Evolutionary conservation across 2,888 invertebrate genomes (phyloP).

Genomic region (Parelbella ahira): DNA sequence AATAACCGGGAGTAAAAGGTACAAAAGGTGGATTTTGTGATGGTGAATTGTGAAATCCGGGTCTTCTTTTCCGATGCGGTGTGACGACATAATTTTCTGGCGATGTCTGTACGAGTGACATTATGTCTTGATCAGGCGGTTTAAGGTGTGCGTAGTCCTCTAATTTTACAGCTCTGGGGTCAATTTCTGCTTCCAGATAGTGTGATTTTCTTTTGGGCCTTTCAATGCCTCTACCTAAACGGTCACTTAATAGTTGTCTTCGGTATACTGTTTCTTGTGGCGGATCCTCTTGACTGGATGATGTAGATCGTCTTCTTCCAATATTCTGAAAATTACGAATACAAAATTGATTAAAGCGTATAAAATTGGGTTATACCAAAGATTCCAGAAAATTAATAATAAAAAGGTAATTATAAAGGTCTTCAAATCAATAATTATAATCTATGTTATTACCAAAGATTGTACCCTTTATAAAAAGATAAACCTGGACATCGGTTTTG

Average conservation of each 20-base stretch:
- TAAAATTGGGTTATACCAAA: too few species aligned
- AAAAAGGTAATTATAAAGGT: too few species aligned
- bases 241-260: constrained; percentile 81
- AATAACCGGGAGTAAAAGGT: constrained; percentile 88
- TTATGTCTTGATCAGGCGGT: constrained; percentile 85
- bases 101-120: constrained; percentile 84
- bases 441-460: too few species aligned
- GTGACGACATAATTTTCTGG: constrained; percentile 93
- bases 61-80: constrained; percentile 91
- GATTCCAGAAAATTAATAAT: constrained; percentile 3
- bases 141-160: constrained; percentile 84
- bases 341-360: too few species aligned
- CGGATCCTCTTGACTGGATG: constrained; percentile 74
- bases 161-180: constrained; percentile 82
- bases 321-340: constrained; percentile 55
- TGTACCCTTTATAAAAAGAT: too few species aligned
- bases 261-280: constrained; percentile 79
- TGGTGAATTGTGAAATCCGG: constrained; percentile 93
- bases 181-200: constrained; percentile 85
- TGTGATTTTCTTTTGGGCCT: constrained; percentile 83
- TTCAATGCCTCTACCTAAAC: constrained; percentile 82
- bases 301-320: constrained; percentile 72
- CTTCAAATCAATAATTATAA: too few species aligned
- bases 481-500: too few species aligned
- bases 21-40: constrained; percentile 93